Base-by-base conservation (phyloP, 2,888 invertebrate species). In the Thecophora atra region DNA sequence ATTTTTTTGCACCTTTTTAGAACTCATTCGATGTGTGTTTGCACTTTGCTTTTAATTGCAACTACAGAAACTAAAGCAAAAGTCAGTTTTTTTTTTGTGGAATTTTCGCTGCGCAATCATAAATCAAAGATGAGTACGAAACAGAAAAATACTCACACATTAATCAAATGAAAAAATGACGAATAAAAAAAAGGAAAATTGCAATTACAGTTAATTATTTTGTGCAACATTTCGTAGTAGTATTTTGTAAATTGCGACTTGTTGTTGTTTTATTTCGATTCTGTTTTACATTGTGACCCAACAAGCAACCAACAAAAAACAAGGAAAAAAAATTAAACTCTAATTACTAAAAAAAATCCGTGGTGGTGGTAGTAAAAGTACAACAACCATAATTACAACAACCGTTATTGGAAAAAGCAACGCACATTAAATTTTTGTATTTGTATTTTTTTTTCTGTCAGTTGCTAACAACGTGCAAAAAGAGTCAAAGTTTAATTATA, bases 61-160 rank as follows among this genome's bases (percentile, higher is more conserved):
- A 51, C 52, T 69, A 58, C 63, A 47, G 52, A 37, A 28, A 52
- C 62, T 15, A 11, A 56, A 68, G 17, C 54, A 30, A 68, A 68
- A 6, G 11, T 58, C 28, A 42, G 44, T 21, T 21, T 42, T 21
- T 42, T 42, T 21, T 21, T 42, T 21, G n/a, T 42, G 63, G 11
- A 44, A 42, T 63, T 42, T 63, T 63, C 42, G 24, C n/a, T 63
- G 42, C 63, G 63, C 63, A 42, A 63, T 63, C 63, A 63, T 63
- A 63, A 37, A 63, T 63, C 63, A 63, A 42, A 63, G 42, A 28
- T 44, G 17, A 42, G 42, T 24, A 63, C 63, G 17, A 56, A 56
- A 56, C 56, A 56, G 6, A n/a, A 15, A 56, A 13, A 5, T 24
- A 26, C 47, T 47, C 65, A 44, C n/a, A 47, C 44, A 26, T 56